Conservation (phyloP, 2,113 vertebrate species). For the Zingel zingel region DNA sequence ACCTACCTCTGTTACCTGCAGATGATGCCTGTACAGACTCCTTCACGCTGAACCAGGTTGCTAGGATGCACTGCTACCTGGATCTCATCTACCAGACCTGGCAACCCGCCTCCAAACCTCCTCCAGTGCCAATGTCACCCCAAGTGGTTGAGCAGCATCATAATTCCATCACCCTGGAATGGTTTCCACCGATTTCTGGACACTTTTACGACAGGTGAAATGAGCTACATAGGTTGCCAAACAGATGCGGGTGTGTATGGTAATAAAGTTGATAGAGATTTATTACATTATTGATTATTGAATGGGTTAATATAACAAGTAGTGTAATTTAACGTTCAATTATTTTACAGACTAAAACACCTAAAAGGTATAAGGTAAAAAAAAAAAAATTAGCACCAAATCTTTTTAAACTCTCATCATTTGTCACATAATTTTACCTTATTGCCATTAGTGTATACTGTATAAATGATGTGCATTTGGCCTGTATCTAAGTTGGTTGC, state of each 20-base stretch:
- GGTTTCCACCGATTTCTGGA: slow-evolving; percentile 95
- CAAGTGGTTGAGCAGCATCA: slow-evolving; percentile 90
- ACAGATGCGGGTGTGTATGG: background rate
- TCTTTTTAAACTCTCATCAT: background rate
- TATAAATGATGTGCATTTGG: slow-evolving; percentile 47
- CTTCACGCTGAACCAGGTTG: slow-evolving; percentile 97
- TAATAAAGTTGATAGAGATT: background rate
- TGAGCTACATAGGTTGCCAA: slow-evolving; percentile 54
- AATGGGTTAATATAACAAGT: background rate
- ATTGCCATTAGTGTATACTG: background rate
- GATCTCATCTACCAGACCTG: slow-evolving; percentile 96
- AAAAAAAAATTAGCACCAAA: background rate
- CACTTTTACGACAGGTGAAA: slow-evolving; percentile 98
- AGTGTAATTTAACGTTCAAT: background rate
- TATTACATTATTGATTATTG: background rate
- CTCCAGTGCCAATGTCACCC: slow-evolving; percentile 91
- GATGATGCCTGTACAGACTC: slow-evolving; percentile 97
- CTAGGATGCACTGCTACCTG: slow-evolving; percentile 99
- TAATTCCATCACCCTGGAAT: slow-evolving; percentile 90
- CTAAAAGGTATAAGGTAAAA: background rate
- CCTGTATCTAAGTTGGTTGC: slow-evolving; percentile 92
- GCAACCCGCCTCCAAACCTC: slow-evolving; percentile 90
- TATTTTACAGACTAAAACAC: background rate
- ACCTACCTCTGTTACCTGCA: slow-evolving; percentile 69
- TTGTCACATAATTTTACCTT: background rate